These are phyloP conservation scores for Sebastes cheni DNA, from an alignment of 2,797 vertebrate genomes.

Conservation along the genomic window DNA sequence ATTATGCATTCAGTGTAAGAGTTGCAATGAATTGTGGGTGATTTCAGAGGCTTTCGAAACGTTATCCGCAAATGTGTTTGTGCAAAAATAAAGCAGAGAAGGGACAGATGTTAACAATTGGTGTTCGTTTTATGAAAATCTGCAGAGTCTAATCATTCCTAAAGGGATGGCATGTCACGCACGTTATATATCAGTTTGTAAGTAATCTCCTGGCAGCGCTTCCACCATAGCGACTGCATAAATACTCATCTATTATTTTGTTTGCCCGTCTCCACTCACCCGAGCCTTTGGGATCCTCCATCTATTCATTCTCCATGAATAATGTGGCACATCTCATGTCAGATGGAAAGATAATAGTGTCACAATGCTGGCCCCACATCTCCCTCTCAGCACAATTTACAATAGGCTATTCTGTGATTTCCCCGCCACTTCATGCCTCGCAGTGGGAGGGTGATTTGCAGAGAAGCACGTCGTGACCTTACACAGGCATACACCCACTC, in stretches of 20 bases:
- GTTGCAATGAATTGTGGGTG: conserved; percentile 39
- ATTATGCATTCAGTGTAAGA: conserved; percentile 40
- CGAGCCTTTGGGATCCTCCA: conserved; percentile 54
- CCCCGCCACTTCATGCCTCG: conserved; percentile 55
- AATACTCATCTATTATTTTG: conserved; percentile 59
- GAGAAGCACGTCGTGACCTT: conserved; percentile 50
- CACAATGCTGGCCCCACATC: conserved; percentile 68
- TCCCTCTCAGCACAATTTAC: conserved; percentile 69
- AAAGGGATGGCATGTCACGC: conserved; percentile 35
- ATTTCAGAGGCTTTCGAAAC: conserved; percentile 45
- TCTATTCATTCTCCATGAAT: conserved; percentile 75
- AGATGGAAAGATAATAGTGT: conserved; percentile 79
- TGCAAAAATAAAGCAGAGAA: conserved; percentile 36
- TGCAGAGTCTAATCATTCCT: conserved; percentile 40
- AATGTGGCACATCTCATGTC: conserved; percentile 75
- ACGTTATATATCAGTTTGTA: conserved; percentile 47
- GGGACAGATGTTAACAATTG: conserved; percentile 57
- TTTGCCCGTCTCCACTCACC: conserved; percentile 43
- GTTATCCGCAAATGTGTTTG: conserved; percentile 38
- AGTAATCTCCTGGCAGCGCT: conserved; percentile 54
- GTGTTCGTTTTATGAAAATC: conserved; percentile 46
- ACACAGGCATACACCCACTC: conserved; percentile 46
- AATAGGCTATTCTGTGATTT: conserved; percentile 69
- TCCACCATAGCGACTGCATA: conserved; percentile 35
- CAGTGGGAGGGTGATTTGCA: conserved; percentile 55